Base-by-base conservation (phyloP, 2,888 invertebrate genomes). In the Tachystola acroxantha region DNA sequence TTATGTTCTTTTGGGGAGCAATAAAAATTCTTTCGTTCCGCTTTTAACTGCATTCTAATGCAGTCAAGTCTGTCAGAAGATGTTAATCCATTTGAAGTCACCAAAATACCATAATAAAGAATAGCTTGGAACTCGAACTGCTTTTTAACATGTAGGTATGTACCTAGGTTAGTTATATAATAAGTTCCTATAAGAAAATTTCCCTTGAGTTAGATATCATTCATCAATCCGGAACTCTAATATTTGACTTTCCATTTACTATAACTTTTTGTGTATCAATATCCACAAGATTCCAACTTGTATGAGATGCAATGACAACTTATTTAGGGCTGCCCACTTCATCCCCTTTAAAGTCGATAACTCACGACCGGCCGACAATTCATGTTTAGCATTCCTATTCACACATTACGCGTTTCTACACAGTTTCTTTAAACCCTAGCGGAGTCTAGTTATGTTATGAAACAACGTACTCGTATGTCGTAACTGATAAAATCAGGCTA, bases 11-110 rank as follows among this genome's bases (percentile, higher is more conserved):
- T 71, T 63, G 60, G 62, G 63, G 49, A 56, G 64, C 50, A 60
- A 74, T 82, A 77, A 82, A 81, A 78, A 78, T 75, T 79, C 74
- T 67, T 78, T 60, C 64, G 43, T 46, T 59, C 51, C 61, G 54
- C 58, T 67, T 64, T 74, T 77, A 72, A 74, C 68, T 68, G 61
- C 64, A 55, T 64, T 65, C 67, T 71, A 69, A 70, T 69, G 64
- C 63, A 68, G 58, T 56, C 48, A 54, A 53, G 58, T 50, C 54
- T 58, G 49, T 58, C 59, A 50, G 43, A 46, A 59, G 67, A 62
- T 62, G 57, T 70, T 69, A 68, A 73, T 70, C 62, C 64, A 50
- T 70, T 67, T 49, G 52, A 52, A 67, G 55, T 55, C 46, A 64
- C 60, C 53, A 51, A 62, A 64, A 58, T 45, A 55, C 44, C 49